A percentile compares a stretch with the other conserved stretches of the same genome.
Conservation (phyloP, 2,113 vertebrate species). For the Stictonetta naevosa region DNA sequence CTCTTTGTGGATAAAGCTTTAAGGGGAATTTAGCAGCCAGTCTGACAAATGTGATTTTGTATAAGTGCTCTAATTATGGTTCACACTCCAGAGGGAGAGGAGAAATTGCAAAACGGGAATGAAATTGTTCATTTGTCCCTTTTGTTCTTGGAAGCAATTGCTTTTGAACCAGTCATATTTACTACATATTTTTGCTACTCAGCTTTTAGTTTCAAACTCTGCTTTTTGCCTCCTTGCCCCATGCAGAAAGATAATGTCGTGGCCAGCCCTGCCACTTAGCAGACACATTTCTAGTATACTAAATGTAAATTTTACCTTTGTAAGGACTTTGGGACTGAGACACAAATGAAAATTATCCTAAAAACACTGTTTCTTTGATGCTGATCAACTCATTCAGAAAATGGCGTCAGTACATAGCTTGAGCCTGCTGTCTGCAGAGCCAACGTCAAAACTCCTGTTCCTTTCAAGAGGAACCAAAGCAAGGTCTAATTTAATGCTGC, state of each 20-base stretch:
- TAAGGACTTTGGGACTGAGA: neutral
- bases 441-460: neutral
- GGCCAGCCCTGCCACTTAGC: neutral
- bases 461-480: neutral
- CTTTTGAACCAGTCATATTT: conserved; percentile 34
- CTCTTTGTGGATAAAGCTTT: conserved; percentile 40
- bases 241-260: neutral
- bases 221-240: neutral
- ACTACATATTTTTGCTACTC: conserved; percentile 4
- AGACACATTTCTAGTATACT: neutral
- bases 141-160: conserved; percentile 51
- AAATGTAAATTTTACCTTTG: neutral
- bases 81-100: conserved; percentile 38
- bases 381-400: neutral
- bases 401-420: neutral
- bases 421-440: neutral
- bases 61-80: conserved; percentile 47
- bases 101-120: conserved; percentile 32
- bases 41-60: conserved; percentile 58
- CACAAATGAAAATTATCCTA: neutral
- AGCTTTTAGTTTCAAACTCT: neutral
- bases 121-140: conserved; percentile 50
- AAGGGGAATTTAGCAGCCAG: conserved; percentile 19
- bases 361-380: neutral
- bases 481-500: neutral